Evolutionary conservation across 2,888 invertebrate species (phyloP).

Genomic region (Serripes groenlandicus): DNA sequence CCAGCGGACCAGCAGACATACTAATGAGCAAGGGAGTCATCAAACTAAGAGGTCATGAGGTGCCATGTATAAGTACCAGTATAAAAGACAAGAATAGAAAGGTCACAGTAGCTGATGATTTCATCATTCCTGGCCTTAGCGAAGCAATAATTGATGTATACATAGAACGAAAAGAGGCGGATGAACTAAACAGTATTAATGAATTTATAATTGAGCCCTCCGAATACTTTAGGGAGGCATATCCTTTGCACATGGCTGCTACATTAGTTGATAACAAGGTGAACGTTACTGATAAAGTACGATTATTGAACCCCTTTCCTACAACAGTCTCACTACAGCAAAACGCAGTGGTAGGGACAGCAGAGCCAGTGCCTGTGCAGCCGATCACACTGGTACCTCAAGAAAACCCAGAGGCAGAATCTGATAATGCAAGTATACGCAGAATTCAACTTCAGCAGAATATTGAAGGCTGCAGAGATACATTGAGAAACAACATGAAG

Average conservation of each 20-base stretch:
- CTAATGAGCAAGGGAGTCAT: conserved; percentile 33
- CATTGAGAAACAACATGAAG: neutral
- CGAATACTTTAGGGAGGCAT: conserved; percentile 1
- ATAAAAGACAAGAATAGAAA: neutral
- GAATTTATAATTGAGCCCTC: too few species aligned
- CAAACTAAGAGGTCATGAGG: conserved; percentile 19
- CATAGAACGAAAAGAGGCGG: conserved; percentile 40
- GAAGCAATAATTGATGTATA: conserved; percentile 44
- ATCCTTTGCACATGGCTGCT: conserved; percentile 33
- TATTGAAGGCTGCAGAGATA: neutral
- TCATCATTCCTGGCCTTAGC: conserved; percentile 21
- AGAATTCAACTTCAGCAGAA: neutral
- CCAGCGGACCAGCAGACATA: conserved; percentile 43
- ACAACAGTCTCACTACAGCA: conserved; percentile 14
- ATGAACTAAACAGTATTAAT: too few species aligned
- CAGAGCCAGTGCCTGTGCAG: conserved; percentile 21
- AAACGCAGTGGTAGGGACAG: conserved; percentile 31
- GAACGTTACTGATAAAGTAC: conserved; percentile 12
- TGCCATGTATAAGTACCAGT: conserved; percentile 36
- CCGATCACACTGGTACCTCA: neutral
- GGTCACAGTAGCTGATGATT: conserved; percentile 38
- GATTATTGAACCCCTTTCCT: conserved; percentile 37
- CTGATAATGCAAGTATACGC: neutral
- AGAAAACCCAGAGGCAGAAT: conserved; percentile 10
- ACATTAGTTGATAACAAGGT: conserved; percentile 36